Evolutionary conservation across 2,888 invertebrate genomes (phyloP), one percentile per base, ranked within the genome.

Genomic region (Notocelia uddmanniana): DNA sequence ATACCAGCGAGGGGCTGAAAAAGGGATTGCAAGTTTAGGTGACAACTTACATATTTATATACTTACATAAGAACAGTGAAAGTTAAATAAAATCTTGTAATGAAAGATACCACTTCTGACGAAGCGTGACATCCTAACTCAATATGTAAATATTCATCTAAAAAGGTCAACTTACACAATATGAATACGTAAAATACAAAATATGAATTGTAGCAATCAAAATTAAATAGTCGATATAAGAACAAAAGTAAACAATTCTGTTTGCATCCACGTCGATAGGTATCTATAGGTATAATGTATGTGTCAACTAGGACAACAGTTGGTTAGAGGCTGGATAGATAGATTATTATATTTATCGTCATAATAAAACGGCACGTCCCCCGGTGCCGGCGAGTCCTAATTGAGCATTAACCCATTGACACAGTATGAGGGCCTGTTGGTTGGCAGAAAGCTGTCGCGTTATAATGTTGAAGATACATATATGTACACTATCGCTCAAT

Each of bases 351-450:
- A 60, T 60, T 52, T 48, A 55, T 57, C 62, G 15, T 45, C 45
- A 57, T 60, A 41, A 21, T 54, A 67, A 54, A 71, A 59, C 41
- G 15, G 21, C 48, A 5, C 31, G 52, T 52, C 54, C 66, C 66
- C 54, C 23, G 54, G 34, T 54, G 64, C 64, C 41, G 52, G n/a
- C 60, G 50, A 21, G 58, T 18, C 54, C 52, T 72, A 73, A 74
- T 73, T 72, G 72, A 57, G 21, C 57, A 69, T 74, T 74, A 74
- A 74, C 74, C 74, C 62, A 69, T 74, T 74, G 74, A 73, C 74
- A 73, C 72, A 68, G 69, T 69, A 54, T 8, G 62, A 60, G 66
- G 52, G 37, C 21, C 23, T 50, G 52, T 57, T 52, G 67, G 68
- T 50, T 45, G 57, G 58, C 31, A 34, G 45, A 26, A 34, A 54